Evolutionary conservation across 2,888 invertebrate species (phyloP).

Genomic region (Prosapia bicincta): DNA sequence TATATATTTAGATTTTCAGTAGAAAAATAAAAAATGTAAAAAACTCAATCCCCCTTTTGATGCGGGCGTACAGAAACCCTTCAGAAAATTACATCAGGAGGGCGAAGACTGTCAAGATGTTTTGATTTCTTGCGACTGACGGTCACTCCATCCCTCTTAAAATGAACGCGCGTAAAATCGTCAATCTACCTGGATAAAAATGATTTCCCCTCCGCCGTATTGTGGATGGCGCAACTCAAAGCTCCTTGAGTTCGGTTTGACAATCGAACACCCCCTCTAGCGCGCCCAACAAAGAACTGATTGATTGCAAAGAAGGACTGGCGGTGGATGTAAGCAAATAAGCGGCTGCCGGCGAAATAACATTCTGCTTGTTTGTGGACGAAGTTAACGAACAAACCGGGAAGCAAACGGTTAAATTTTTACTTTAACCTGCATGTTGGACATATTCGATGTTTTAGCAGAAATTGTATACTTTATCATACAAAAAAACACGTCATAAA

Average conservation of each 20-base stretch:
- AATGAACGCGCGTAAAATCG: slow-evolving; percentile 23
- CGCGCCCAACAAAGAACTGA: slow-evolving; percentile 2
- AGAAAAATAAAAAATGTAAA: too few species aligned
- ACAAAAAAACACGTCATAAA: too few species aligned
- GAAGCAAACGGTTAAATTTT: too few species aligned
- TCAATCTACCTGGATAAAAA: slow-evolving; percentile 26
- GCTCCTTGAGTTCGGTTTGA: background rate
- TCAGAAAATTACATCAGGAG: background rate
- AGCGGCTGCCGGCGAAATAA: too few species aligned
- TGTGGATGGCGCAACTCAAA: slow-evolving; percentile 21
- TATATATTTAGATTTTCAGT: too few species aligned
- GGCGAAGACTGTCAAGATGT: background rate
- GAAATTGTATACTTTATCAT: too few species aligned
- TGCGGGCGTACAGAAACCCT: background rate
- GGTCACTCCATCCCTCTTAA: background rate
- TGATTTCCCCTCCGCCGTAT: slow-evolving; percentile 21
- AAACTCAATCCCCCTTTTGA: too few species aligned
- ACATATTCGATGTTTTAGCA: too few species aligned
- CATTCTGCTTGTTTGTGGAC: too few species aligned
- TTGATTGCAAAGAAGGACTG: background rate
- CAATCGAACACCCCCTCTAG: slow-evolving; percentile 6
- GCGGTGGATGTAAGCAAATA: background rate
- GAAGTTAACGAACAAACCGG: too few species aligned
- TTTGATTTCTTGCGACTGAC: background rate
- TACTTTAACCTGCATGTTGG: too few species aligned